Evolutionary conservation across 2,888 invertebrate species (phyloP).

Genomic region (Melanophora roralis): DNA sequence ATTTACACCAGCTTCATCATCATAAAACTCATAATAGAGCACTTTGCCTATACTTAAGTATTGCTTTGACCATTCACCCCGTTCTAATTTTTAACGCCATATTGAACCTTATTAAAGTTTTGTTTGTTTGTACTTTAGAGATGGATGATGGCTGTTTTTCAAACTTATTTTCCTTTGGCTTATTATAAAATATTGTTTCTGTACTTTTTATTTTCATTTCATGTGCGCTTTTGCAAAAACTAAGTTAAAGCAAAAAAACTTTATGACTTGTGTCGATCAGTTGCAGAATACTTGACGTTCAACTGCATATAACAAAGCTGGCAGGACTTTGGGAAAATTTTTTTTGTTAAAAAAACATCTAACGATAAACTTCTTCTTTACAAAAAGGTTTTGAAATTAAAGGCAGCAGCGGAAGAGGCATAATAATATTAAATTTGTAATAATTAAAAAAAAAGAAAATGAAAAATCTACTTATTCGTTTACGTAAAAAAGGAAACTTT

Average conservation of each 20-base stretch:
- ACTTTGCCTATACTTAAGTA: conserved; percentile 51
- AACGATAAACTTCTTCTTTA: conserved; percentile 52
- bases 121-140: conserved; percentile 49
- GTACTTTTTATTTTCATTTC: conserved; percentile 23
- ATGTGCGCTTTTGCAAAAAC: conserved; percentile 36
- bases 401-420: conserved; percentile 45
- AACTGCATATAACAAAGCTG: conserved; percentile 41
- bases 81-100: conserved; percentile 64
- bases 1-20: conserved; percentile 3
- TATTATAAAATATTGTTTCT: conserved; percentile 52
- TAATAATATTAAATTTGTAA: conserved; percentile 59
- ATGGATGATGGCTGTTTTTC: background rate
- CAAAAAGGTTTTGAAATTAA: conserved; percentile 53
- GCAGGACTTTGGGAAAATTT: conserved; percentile 52
- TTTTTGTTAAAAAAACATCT: conserved; percentile 6
- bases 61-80: conserved; percentile 58
- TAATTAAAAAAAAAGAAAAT: conserved; percentile 34
- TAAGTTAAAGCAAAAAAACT: conserved; percentile 58
- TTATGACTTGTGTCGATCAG: conserved; percentile 64
- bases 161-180: conserved; percentile 39
- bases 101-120: conserved; percentile 65
- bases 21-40: conserved; percentile 24
- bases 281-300: conserved; percentile 57
- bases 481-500: conserved; percentile 61
- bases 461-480: conserved; percentile 3